These are phyloP conservation scores for Vanessa cardui DNA, from an alignment of 2,888 invertebrate genomes.

Conservation along the genomic window DNA sequence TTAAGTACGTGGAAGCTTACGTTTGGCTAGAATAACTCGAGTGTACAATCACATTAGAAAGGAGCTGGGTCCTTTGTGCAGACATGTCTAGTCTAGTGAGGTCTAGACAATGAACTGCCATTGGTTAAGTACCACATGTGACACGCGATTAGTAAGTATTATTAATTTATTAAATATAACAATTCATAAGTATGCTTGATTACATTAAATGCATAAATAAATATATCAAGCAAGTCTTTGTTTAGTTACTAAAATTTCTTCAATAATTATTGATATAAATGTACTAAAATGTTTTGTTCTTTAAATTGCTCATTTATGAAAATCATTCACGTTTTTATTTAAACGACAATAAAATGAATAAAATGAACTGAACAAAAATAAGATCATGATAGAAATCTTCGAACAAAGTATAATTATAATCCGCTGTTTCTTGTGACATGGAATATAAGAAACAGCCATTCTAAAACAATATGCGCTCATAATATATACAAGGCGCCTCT, in stretches of 20 bases:
- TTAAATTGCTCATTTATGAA: too few relatives aligned
- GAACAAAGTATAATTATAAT: background rate
- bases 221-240: too few relatives aligned
- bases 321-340: too few relatives aligned
- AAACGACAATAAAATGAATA: too few relatives aligned
- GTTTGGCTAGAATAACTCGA: constrained; percentile 16
- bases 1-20: constrained; percentile 7
- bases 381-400: too few relatives aligned
- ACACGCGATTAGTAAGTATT: constrained; percentile 3
- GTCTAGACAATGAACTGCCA: background rate
- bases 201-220: too few relatives aligned
- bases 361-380: too few relatives aligned
- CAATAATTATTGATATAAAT: too few relatives aligned
- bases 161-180: too few relatives aligned
- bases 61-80: constrained; percentile 29
- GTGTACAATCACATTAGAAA: constrained; percentile 33
- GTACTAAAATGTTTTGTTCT: too few relatives aligned
- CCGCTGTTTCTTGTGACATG: constrained; percentile 15
- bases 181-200: too few relatives aligned
- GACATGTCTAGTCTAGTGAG: constrained; percentile 21
- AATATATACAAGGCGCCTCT: constrained; percentile 24
- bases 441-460: background rate
- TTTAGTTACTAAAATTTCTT: too few relatives aligned
- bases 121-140: constrained; percentile 6
- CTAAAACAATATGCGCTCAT: constrained; percentile 10